phyloP scores from a whole-genome alignment of 2,113 vertebrate genomes.

The Gnathonemus echidnorhynchus region DNA sequence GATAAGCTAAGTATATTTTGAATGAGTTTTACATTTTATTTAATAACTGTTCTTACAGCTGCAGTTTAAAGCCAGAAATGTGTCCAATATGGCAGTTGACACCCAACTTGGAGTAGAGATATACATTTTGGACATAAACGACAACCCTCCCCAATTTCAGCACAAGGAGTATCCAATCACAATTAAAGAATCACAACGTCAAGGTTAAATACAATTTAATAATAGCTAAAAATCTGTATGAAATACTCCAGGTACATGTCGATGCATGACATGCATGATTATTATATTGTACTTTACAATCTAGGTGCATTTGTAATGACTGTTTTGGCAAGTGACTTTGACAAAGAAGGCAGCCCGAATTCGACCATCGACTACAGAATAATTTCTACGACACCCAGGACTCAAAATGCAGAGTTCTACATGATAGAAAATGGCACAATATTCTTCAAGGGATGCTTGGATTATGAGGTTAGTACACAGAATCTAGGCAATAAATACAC shows the following conservation, averaged over 20 bases:
- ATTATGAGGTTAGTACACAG: constrained; percentile 48
- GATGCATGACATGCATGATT: neutral
- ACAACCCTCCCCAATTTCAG: constrained; percentile 44
- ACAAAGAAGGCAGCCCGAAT: neutral
- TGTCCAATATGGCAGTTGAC: rapidly evolving
- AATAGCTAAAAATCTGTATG: neutral
- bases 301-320: constrained; percentile 24
- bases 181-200: constrained; percentile 30
- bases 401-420: constrained; percentile 46
- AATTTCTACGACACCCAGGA: constrained; percentile 38
- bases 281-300: neutral
- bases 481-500: neutral
- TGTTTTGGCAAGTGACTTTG: constrained; percentile 32
- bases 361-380: constrained; percentile 38
- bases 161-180: neutral
- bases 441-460: constrained; percentile 56
- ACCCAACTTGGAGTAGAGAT: constrained; percentile 42
- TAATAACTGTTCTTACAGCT: constrained; percentile 29
- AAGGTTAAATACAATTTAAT: constrained; percentile 40
- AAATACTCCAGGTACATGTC: neutral
- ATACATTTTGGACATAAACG: constrained; percentile 38
- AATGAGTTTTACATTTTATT: neutral
- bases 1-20: neutral
- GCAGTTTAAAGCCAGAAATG: constrained; percentile 27
- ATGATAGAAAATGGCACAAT: constrained; percentile 34